Evolutionary conservation across 2,888 invertebrate species (phyloP).

Genomic region (Heteropelma amictum): DNA sequence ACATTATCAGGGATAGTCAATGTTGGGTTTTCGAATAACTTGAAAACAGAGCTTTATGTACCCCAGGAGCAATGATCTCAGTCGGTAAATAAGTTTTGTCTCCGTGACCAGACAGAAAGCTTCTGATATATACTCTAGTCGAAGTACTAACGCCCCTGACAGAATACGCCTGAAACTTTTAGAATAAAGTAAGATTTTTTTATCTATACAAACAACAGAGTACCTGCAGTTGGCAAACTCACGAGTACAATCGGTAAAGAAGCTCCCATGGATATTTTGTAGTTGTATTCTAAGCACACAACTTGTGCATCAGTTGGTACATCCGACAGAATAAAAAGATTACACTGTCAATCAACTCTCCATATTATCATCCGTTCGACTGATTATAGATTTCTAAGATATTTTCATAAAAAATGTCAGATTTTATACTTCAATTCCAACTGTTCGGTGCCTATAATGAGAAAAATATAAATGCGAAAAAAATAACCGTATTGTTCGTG

Average conservation of each 20-base stretch:
- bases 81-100: constrained; percentile 24
- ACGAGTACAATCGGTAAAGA: constrained; percentile 23
- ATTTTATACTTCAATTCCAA: no score
- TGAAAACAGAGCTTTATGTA: background rate
- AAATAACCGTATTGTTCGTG: background rate
- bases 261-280: background rate
- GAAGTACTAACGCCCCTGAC: no score
- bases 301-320: background rate
- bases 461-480: background rate
- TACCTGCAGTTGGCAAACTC: background rate
- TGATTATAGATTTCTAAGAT: no score
- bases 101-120: no score
- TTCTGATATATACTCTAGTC: no score
- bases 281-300: no score
- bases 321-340: background rate
- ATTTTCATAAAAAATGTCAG: no score
- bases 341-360: background rate
- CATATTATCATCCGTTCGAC: no score
- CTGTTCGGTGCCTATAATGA: no score
- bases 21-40: background rate
- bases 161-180: background rate
- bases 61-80: background rate
- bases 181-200: no score
- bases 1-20: background rate
- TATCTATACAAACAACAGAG: background rate